Base-by-base conservation (phyloP, 1,140 invertebrate species). In the Coenobita brevimanus region DNA sequence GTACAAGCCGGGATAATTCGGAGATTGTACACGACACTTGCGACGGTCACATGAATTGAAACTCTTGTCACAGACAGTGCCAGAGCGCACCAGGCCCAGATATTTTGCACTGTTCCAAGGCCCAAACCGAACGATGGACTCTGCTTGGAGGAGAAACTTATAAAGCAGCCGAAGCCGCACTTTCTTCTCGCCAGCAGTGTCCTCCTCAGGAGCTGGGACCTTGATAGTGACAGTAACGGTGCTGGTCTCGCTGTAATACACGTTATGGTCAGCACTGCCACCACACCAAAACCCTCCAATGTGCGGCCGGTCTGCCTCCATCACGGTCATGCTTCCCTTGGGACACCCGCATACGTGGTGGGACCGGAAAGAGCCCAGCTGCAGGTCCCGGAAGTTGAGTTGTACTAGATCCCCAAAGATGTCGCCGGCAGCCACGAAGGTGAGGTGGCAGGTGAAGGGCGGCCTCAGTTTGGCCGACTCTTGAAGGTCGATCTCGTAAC, bases 1-100 rank as follows among this genome's bases (percentile, higher is more conserved):
- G 93, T 97, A 97, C 69, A 97, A 95, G 30, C 96, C 96, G 21
- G 96, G 96, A 93, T 96, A 97, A 93, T 97, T 97, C 2, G 96
- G 96, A 24, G 96, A 96, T 92, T 97, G 96, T 46, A 97, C 95
- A 27, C 96, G 95, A 93, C 97, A 98, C 81, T 95, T 94, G 95
- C 96, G 97, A 92, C 95, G 95, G 93, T 97, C 96, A 92, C 97
- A 98, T 92, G 97, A 96, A 93, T 96, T 96, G 93, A 97, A 97
- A 92, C 97, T 97, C 85, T 97, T 94, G 27, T 96, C 97, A 93
- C 97, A 98, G 93, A 97, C 82, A 0, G 89, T 89, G 10, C 79
- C 84, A 17, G 87, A 82, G 4, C 82, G 64, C 13, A 76, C 41
- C 54, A 90, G 82, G 3, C 89, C 89, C 57, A 90, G 71, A 79